Conservation (phyloP, 2,113 vertebrate genomes). For the Charina bottae region DNA sequence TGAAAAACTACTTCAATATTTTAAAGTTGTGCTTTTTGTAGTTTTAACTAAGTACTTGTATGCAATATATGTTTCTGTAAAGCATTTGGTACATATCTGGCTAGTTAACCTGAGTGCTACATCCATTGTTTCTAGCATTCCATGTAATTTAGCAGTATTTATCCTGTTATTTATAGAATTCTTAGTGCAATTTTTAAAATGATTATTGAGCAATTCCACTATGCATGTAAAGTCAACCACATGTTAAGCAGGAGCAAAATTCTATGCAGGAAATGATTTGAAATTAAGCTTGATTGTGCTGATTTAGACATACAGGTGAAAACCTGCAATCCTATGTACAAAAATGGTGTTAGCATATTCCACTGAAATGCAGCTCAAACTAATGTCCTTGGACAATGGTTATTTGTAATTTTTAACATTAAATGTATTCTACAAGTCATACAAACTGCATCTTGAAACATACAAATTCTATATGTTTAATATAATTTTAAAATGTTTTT, state of each 20-base stretch:
- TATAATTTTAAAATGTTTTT: background rate
- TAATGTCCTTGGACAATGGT: background rate
- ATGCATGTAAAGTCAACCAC: background rate
- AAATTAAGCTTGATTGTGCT: background rate
- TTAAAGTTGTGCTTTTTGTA: background rate
- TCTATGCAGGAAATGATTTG: background rate
- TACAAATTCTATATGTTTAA: background rate
- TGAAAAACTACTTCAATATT: constrained; percentile 53
- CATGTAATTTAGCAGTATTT: background rate
- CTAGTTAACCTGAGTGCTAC: background rate
- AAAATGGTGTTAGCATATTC: background rate
- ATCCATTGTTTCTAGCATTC: background rate
- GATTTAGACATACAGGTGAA: background rate
- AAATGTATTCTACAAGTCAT: background rate
- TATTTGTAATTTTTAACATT: background rate
- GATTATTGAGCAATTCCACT: background rate
- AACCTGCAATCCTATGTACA: background rate
- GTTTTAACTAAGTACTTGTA: background rate
- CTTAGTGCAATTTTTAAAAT: background rate
- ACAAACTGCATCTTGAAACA: background rate
- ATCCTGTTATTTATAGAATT: background rate
- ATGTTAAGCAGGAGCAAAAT: background rate
- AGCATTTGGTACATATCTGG: background rate
- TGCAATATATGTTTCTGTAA: background rate
- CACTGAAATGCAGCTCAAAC: background rate